Evolutionary conservation across 2,888 invertebrate species (phyloP).

Genomic region (Lumbricus terrestris): DNA sequence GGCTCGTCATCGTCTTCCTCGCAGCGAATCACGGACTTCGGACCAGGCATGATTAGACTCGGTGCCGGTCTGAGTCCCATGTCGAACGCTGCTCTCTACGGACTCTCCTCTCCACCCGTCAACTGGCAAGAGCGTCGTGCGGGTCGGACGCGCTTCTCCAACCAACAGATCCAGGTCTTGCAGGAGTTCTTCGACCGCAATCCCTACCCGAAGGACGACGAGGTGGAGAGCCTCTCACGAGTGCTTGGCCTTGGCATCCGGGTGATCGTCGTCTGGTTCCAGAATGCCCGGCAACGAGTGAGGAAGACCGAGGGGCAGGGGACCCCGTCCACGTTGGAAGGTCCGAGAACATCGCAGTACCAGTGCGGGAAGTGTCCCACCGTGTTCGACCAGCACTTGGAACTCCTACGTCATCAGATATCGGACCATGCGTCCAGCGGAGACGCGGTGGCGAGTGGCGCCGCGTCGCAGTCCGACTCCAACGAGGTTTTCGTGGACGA

Average conservation of each 20-base stretch:
- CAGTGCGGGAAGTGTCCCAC: conserved; percentile 97
- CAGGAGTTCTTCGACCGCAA: conserved; percentile 99
- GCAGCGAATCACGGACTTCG: neutral
- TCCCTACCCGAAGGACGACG: conserved; percentile 99
- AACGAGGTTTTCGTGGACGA: neutral
- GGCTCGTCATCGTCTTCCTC: neutral
- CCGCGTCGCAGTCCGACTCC: neutral
- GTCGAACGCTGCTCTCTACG: conserved; percentile 93
- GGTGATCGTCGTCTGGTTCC: conserved; percentile 99
- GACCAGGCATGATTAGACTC: neutral
- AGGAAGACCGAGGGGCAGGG: conserved; percentile 98
- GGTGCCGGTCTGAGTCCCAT: conserved; percentile 74
- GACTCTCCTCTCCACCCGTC: conserved; percentile 69
- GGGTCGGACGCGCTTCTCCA: conserved; percentile 92
- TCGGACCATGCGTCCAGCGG: conserved; percentile 71
- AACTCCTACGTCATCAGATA: conserved; percentile 96
- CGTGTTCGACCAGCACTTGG: conserved; percentile 97
- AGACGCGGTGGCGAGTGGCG: neutral
- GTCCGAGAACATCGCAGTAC: conserved; percentile 72
- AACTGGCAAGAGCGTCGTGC: conserved; percentile 63
- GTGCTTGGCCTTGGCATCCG: conserved; percentile 88
- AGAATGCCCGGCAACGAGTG: conserved; percentile 97
- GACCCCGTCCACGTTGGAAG: conserved; percentile 63
- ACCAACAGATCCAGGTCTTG: conserved; percentile 92
- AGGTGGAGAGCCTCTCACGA: conserved; percentile 94